Conservation (phyloP, 2,113 vertebrate species). For the Thamnophis sirtalis region DNA sequence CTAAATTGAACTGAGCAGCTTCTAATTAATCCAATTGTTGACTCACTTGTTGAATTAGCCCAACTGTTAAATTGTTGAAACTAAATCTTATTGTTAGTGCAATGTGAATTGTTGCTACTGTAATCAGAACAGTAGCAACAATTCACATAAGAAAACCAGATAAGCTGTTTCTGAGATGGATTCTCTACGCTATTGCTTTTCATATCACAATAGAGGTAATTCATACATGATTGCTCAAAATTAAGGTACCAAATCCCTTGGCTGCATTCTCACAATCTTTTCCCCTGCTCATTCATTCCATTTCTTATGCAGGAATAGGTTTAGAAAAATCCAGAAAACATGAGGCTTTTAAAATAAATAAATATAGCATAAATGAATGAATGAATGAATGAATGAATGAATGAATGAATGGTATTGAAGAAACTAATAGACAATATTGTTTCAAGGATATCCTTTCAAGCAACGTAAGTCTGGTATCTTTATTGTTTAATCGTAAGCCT, state of each 20-base stretch:
- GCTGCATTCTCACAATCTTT: not conserved
- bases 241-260: not conserved
- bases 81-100: not conserved
- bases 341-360: not conserved
- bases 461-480: not conserved
- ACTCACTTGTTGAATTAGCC: not conserved
- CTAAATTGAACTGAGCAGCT: not conserved
- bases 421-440: conserved; percentile 11
- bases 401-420: conserved; percentile 4
- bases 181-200: not conserved
- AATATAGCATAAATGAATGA: not conserved
- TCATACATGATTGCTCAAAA: not conserved
- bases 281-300: not conserved
- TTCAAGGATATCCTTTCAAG: not conserved
- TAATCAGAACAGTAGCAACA: not conserved
- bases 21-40: not conserved
- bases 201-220: not conserved
- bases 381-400: not conserved
- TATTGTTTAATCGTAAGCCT: conserved; percentile 38
- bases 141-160: not conserved
- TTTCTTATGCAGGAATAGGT: not conserved
- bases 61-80: not conserved
- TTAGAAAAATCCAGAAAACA: not conserved
- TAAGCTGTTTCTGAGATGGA: not conserved
- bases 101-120: too few species aligned